Conservation (phyloP, 2,113 vertebrate species). For the Nansenia antarctica region DNA sequence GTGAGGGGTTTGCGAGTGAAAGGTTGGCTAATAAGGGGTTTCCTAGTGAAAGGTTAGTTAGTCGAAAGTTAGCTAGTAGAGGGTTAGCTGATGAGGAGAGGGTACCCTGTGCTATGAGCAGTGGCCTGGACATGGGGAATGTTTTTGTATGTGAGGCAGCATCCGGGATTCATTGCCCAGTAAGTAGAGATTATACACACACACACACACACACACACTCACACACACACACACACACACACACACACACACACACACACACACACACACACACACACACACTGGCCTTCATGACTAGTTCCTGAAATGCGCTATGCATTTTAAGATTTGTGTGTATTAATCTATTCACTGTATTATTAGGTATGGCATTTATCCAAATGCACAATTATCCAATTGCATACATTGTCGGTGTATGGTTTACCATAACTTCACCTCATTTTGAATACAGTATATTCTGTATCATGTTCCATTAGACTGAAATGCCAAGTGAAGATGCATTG, state of each 20-base stretch:
- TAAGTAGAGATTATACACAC: background rate
- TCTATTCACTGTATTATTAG: background rate
- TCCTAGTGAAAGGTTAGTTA: background rate
- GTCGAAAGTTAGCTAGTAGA: background rate
- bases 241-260: background rate
- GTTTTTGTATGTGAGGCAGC: background rate
- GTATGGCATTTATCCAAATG: background rate
- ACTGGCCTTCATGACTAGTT: background rate
- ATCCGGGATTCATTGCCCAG: background rate
- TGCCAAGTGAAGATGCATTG: no score
- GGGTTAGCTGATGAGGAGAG: background rate
- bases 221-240: background rate
- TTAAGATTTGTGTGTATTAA: background rate
- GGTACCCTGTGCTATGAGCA: background rate
- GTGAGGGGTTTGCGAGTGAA: background rate
- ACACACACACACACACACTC: background rate
- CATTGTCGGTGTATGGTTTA: background rate
- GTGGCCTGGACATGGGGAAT: background rate
- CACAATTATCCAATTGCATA: background rate
- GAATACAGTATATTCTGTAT: no score
- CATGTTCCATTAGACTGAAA: no score
- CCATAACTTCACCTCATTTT: no score
- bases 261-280: background rate
- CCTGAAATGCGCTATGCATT: background rate
- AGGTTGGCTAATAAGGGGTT: background rate